Percentiles rank a stretch among this genome's conserved stretches.
Conservation (phyloP, 1,140 invertebrate genomes). For the Homalodisca vitripennis region DNA sequence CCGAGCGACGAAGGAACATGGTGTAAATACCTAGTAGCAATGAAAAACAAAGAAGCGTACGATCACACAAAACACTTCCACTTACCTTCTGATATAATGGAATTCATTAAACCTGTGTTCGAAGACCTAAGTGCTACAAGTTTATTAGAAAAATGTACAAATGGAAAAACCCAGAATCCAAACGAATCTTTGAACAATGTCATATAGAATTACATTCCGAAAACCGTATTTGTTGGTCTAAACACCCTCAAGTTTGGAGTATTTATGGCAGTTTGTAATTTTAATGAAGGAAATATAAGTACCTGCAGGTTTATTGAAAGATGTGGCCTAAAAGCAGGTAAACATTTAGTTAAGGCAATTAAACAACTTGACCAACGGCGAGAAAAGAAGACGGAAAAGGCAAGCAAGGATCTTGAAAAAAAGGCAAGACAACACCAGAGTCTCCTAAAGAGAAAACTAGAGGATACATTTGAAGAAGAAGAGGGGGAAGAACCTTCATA, state of each 20-base stretch:
- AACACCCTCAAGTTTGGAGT: conserved; percentile 13
- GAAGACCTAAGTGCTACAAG: conserved; percentile 15
- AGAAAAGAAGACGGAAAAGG: background rate
- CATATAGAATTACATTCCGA: conserved; percentile 1
- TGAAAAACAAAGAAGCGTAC: conserved; percentile 19
- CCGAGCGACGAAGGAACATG: conserved; percentile 28
- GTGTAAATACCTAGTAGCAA: conserved; percentile 33
- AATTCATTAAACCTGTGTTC: conserved; percentile 30
- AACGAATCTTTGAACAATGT: conserved; percentile 17
- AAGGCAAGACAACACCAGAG: background rate
- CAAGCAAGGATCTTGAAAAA: background rate
- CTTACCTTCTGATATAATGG: conserved; percentile 28
- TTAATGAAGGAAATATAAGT: conserved; percentile 8
- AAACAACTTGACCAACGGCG: background rate
- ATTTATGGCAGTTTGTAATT: background rate
- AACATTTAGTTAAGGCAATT: background rate
- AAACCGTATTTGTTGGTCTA: background rate
- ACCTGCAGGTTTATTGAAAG: conserved; percentile 8
- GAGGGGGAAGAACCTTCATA: conserved; percentile 14
- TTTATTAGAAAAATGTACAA: conserved; percentile 31
- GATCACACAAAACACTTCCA: conserved; percentile 20
- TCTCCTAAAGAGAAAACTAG: conserved; percentile 16
- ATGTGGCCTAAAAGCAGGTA: conserved; percentile 19
- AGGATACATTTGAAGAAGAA: conserved; percentile 5
- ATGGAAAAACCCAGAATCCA: conserved; percentile 21